Evolutionary conservation across 2,888 invertebrate species (phyloP).

Genomic region (Caenorhabditis sp.): DNA sequence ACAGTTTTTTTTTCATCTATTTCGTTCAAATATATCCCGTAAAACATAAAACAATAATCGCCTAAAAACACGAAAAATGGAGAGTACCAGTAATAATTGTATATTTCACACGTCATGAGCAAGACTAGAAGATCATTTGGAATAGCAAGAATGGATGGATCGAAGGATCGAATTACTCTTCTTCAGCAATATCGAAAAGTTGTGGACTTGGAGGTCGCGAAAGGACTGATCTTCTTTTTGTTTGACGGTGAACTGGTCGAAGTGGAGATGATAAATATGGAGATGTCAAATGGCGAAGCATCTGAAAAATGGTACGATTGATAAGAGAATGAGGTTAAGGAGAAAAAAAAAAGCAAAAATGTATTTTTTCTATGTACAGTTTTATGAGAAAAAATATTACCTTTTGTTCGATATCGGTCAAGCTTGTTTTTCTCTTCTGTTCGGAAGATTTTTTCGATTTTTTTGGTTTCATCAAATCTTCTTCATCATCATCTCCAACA

Average conservation of each 20-base stretch:
- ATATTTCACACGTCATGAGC: background rate
- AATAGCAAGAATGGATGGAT: background rate
- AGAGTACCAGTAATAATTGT: background rate
- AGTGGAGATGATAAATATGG: constrained; percentile 54
- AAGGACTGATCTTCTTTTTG: constrained; percentile 51
- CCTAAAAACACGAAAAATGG: background rate
- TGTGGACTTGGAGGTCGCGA: constrained; percentile 69
- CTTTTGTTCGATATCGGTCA: constrained; percentile 50
- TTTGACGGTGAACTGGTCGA: constrained; percentile 42
- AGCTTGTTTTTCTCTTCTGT: constrained; percentile 26
- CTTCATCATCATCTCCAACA: constrained; percentile 51
- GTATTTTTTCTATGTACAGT: background rate
- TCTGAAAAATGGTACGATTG: constrained; percentile 30
- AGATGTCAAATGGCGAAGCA: constrained; percentile 68
- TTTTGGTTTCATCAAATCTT: constrained; percentile 8
- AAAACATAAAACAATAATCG: background rate
- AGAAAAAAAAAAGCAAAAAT: background rate
- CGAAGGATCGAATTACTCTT: constrained; percentile 31
- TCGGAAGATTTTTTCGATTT: constrained; percentile 2
- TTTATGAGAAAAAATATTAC: constrained; percentile 8
- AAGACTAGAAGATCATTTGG: background rate
- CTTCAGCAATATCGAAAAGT: constrained; percentile 68
- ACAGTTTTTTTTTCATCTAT: background rate
- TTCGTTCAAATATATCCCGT: background rate
- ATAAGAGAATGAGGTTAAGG: background rate